These are phyloP conservation scores for Bubo scandiacus DNA, from an alignment of 2,113 vertebrate species.

Conservation along the genomic window DNA sequence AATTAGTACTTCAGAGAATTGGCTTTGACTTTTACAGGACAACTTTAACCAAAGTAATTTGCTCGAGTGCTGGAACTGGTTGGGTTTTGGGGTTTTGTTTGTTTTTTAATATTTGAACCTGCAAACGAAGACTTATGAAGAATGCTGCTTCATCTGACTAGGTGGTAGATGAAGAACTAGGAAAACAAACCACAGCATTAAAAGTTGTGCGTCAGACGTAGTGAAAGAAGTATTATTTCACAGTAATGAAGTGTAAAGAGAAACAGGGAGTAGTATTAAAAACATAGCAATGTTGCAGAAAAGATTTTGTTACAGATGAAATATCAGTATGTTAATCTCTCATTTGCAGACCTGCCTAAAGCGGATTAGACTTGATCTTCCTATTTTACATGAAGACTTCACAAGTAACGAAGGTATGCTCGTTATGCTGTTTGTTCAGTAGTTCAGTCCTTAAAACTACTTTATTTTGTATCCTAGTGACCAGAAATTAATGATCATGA, in stretches of 20 bases:
- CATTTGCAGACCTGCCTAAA: constrained; percentile 90
- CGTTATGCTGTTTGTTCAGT: not conserved
- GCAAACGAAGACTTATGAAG: not conserved
- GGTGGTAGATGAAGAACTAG: not conserved
- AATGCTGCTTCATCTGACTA: not conserved
- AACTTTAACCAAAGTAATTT: not conserved
- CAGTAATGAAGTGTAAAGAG: not conserved
- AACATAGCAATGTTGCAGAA: not conserved
- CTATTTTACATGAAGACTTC: constrained; percentile 87
- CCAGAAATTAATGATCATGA: not conserved
- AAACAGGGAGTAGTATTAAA: not conserved
- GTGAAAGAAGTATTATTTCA: not conserved
- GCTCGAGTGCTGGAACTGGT: not conserved
- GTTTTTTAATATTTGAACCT: not conserved
- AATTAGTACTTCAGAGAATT: not conserved
- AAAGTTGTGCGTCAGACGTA: not conserved
- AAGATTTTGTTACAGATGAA: not conserved
- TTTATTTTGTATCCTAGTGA: not conserved
- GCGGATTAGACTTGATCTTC: constrained; percentile 93
- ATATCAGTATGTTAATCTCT: not conserved
- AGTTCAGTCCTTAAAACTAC: not conserved
- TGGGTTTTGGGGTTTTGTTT: not conserved
- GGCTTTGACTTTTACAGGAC: not conserved
- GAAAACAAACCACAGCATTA: not conserved
- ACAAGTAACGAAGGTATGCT: constrained; percentile 69